phyloP scores from a whole-genome alignment of 1,140 invertebrate species.

The Hypsibius dujardini region DNA sequence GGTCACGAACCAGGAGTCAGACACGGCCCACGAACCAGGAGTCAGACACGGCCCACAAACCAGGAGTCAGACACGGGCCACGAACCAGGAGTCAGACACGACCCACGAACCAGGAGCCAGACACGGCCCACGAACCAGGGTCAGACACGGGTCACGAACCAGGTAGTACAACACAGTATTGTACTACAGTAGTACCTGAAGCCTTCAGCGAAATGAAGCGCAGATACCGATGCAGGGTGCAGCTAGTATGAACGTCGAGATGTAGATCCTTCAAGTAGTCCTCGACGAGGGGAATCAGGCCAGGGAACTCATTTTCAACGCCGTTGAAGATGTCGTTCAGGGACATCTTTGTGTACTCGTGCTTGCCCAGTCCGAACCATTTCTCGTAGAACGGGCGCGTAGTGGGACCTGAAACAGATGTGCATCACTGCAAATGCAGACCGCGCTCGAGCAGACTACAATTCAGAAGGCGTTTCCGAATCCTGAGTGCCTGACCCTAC shows the following conservation, averaged over 20 bases:
- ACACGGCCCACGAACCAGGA: too few relatives aligned
- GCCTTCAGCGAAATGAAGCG: constrained; percentile 77
- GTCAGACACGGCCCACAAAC: too few relatives aligned
- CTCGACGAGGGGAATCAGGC: constrained; percentile 75
- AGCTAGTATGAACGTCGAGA: constrained; percentile 85
- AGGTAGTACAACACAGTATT: too few relatives aligned
- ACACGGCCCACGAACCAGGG: too few relatives aligned
- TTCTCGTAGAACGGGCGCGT: constrained; percentile 1
- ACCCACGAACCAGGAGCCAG: too few relatives aligned
- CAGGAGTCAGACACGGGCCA: too few relatives aligned
- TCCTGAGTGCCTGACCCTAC: constrained; percentile 20
- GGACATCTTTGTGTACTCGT: constrained; percentile 54
- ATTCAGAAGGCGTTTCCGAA: too few relatives aligned
- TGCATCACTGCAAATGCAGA: neutral
- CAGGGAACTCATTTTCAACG: constrained; percentile 74
- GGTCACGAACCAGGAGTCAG: too few relatives aligned
- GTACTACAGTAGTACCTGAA: constrained; percentile 39
- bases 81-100: too few relatives aligned
- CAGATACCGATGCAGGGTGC: constrained; percentile 88
- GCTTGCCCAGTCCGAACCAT: constrained; percentile 26
- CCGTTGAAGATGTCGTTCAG: constrained; percentile 95
- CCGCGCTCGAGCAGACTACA: constrained; percentile 17
- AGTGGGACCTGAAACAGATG: constrained; percentile 13
- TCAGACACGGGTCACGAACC: too few relatives aligned
- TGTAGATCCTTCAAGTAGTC: constrained; percentile 81